Percentiles rank a stretch among this genome's conserved stretches.
Evolutionary conservation across 2,888 invertebrate species (phyloP).

Genomic region (Thalpophila matura): DNA sequence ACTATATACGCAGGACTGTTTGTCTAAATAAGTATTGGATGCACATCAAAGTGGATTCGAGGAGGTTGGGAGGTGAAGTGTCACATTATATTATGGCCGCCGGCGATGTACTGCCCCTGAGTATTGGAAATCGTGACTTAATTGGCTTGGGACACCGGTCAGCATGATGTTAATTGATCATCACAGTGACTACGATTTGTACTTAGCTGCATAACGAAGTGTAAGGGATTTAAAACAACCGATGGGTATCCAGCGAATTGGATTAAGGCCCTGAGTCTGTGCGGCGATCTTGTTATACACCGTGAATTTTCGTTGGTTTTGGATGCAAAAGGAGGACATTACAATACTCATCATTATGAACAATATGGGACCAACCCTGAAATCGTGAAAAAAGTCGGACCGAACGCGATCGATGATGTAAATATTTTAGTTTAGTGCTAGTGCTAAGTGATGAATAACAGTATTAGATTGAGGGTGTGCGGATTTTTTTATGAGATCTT

Average conservation of each 20-base stretch:
- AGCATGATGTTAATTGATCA: slow-evolving; percentile 30
- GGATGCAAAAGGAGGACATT: too few relatives aligned
- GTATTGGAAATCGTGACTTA: neutral
- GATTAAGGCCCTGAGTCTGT: neutral
- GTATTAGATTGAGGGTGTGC: too few relatives aligned
- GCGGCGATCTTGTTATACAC: too few relatives aligned
- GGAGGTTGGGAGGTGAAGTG: slow-evolving; percentile 5
- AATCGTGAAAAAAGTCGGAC: too few relatives aligned
- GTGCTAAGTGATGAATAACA: too few relatives aligned
- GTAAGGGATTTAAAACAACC: neutral
- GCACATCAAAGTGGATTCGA: slow-evolving; percentile 27
- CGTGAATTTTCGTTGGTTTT: too few relatives aligned
- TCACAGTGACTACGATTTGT: neutral
- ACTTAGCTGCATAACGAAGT: neutral
- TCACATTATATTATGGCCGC: slow-evolving; percentile 36
- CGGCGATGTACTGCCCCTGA: neutral
- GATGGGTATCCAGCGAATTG: neutral
- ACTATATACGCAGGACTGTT: slow-evolving; percentile 12
- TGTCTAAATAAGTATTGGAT: slow-evolving; percentile 10
- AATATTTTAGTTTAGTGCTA: too few relatives aligned
- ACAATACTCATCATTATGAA: too few relatives aligned
- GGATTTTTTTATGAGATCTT: too few relatives aligned
- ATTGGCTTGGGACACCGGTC: slow-evolving; percentile 12
- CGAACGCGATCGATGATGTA: too few relatives aligned
- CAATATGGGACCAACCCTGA: too few relatives aligned